phyloP scores from a whole-genome alignment of 2,888 invertebrate species.

The Callyntrura sp. region DNA sequence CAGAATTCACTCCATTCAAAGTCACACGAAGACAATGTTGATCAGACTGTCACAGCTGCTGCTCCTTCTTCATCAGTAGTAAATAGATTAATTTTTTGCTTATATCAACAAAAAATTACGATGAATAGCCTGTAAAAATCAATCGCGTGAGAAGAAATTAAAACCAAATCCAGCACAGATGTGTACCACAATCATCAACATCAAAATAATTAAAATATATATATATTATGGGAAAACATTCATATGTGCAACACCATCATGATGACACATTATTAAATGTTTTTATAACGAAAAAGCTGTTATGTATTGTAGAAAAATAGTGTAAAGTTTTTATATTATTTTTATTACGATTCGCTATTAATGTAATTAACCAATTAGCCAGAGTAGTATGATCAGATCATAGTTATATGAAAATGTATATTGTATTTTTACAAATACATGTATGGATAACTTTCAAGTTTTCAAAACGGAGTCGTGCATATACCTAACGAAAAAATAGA shows the following conservation, averaged over 20 bases:
- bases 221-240: too few species aligned
- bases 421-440: too few species aligned
- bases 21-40: conserved; percentile 61
- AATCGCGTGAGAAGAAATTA: conserved; percentile 56
- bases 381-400: too few species aligned
- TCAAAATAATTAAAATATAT: too few species aligned
- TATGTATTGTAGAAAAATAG: too few species aligned
- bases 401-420: too few species aligned
- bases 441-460: not conserved
- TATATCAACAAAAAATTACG: conserved; percentile 71
- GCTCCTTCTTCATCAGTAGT: conserved; percentile 52
- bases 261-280: too few species aligned
- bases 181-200: conserved; percentile 7
- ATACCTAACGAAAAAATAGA: not conserved
- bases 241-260: too few species aligned
- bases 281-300: too few species aligned
- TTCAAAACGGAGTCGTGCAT: not conserved
- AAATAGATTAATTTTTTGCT: conserved; percentile 66
- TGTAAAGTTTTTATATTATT: too few species aligned
- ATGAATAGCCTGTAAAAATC: conserved; percentile 74
- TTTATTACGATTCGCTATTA: too few species aligned
- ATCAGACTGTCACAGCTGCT: conserved; percentile 39
- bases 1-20: not conserved
- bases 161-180: conserved; percentile 15
- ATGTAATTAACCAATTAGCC: too few species aligned